phyloP scores from a whole-genome alignment of 2,888 invertebrate species.

The Xanthia icteritia region DNA sequence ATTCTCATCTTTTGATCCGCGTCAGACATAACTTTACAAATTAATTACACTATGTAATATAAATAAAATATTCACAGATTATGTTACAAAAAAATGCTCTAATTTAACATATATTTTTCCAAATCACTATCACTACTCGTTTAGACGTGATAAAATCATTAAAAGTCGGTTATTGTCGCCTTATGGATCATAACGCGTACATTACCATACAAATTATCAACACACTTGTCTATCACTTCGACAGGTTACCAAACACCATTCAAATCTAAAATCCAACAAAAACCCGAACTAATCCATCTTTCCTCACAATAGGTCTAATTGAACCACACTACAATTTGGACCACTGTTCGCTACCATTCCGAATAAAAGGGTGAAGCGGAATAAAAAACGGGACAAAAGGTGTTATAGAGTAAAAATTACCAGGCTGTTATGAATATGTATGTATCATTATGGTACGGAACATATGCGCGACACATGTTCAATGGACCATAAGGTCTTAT shows the following conservation, averaged over 20 bases:
- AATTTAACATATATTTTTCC: no score
- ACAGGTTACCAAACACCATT: conserved; percentile 60
- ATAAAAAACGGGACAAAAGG: conserved; percentile 81
- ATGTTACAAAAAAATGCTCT: no score
- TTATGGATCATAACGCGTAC: no score
- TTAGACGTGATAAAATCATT: no score
- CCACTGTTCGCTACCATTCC: conserved; percentile 81
- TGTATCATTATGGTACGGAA: conserved; percentile 69
- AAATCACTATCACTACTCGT: no score
- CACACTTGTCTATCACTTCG: conserved; percentile 54
- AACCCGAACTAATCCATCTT: conserved; percentile 74
- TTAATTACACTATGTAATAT: no score
- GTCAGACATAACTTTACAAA: no score
- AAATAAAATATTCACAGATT: no score
- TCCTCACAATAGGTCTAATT: conserved; percentile 78
- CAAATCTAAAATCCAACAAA: conserved; percentile 56
- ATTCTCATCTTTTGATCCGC: no score
- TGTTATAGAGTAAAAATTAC: conserved; percentile 80
- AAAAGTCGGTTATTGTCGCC: no score
- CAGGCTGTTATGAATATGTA: conserved; percentile 83
- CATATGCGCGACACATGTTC: conserved; percentile 86
- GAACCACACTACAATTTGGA: conserved; percentile 80
- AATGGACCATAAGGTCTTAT: conserved; percentile 83
- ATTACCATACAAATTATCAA: no score
- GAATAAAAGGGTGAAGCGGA: conserved; percentile 76